Evolutionary conservation across 2,113 vertebrate genomes (phyloP), one percentile per base, ranked within the genome.

Genomic region (Vulpes ferrilata): DNA sequence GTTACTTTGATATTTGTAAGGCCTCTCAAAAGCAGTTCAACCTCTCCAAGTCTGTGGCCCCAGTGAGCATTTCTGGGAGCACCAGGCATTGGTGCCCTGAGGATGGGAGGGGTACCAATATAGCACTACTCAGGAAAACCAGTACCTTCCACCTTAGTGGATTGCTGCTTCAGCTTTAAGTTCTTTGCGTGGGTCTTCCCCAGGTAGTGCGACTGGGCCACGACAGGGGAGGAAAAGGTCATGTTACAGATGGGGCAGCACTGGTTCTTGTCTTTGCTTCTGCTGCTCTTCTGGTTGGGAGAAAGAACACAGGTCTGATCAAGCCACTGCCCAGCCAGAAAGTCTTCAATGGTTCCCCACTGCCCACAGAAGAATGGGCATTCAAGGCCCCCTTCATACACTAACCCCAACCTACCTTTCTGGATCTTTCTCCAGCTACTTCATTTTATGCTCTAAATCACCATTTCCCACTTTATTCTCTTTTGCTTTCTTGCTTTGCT

Each of bases 151-250:
- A 81, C 91, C 97, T 98, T 99, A 64, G 98, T 98, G 32, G 99
- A 98, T 30, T 99, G 98, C 89, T 98, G 98, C 98, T 99, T 99
- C 98, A 99, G 98, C 97, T 99, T 99, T 98, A 99, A 98, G 98
- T 99, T 99, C 99, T 99, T 99, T 98, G 99, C 99, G 78, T 99
- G 99, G 96, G 99, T 99, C 98, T 99, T 99, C 96, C 99, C 99
- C 98, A 99, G 96, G 98, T 99, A 99, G 98, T 99, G 99, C 73
- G 99, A 99, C 30, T 99, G 99, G 20, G 99, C 99, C 98, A 99
- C 99, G 0, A 99, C 99, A 0, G 99, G 98, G 60, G 99, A 99
- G 15, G 99, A 99, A 98, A 99, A 99, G 89, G 99, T 99, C 99
- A 99, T 99, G 98, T 99, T 99, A 98, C 99, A 99, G 92, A 99